phyloP scores from a whole-genome alignment of 1,140 invertebrate species.

The Meloidogyne chitwoodi region DNA sequence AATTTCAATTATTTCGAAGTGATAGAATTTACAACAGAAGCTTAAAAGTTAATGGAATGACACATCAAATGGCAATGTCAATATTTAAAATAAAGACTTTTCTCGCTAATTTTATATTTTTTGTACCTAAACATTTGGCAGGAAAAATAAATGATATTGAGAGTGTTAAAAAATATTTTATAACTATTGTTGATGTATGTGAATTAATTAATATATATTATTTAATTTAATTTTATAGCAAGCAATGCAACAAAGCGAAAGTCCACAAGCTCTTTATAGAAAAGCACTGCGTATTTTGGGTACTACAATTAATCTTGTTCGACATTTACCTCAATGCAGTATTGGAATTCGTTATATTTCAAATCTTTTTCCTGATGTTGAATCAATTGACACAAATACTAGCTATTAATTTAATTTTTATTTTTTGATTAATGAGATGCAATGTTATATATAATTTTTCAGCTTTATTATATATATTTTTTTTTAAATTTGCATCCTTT shows the following conservation, averaged over 20 bases:
- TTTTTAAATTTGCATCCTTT: too few relatives aligned
- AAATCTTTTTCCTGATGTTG: background rate
- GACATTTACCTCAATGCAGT: background rate
- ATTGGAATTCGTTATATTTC: conserved; percentile 1
- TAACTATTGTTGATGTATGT: background rate
- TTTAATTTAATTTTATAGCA: background rate
- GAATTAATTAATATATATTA: background rate
- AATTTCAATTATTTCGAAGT: background rate
- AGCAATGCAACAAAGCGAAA: background rate
- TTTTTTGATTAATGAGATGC: too few relatives aligned
- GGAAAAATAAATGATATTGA: conserved; percentile 10
- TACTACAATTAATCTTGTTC: background rate
- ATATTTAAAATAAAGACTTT: conserved; percentile 17
- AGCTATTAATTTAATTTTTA: too few relatives aligned
- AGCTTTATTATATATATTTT: too few relatives aligned
- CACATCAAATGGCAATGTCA: conserved; percentile 2
- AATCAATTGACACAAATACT: background rate
- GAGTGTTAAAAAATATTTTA: conserved; percentile 6
- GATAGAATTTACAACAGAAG: conserved; percentile 9
- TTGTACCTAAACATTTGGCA: background rate
- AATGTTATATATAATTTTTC: too few relatives aligned
- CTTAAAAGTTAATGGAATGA: conserved; percentile 19
- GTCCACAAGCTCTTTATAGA: background rate
- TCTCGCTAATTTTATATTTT: conserved; percentile 1
- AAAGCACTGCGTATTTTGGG: background rate